Evolutionary conservation across 2,888 invertebrate genomes (phyloP).

Genomic region (Harpalus rufipes): DNA sequence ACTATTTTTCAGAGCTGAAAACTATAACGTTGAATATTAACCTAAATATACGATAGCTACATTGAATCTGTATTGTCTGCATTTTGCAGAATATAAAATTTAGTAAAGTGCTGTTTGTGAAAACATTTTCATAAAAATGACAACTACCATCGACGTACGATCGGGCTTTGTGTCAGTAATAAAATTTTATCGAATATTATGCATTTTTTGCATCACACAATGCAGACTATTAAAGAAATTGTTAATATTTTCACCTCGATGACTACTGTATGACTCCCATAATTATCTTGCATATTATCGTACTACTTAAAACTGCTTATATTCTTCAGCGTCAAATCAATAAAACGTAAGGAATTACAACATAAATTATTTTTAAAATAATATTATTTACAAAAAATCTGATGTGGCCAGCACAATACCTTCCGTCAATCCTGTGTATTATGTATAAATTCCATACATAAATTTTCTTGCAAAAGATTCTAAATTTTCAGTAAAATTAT

Average conservation of each 20-base stretch:
- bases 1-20: background rate
- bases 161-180: conserved; percentile 29
- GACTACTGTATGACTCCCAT: too few relatives aligned
- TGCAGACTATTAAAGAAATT: conserved; percentile 33
- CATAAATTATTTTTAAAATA: too few relatives aligned
- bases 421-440: too few relatives aligned
- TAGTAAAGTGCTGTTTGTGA: conserved; percentile 33
- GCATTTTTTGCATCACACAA: conserved; percentile 6
- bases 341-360: too few relatives aligned
- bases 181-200: conserved; percentile 32
- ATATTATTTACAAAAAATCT: too few relatives aligned
- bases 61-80: conserved; percentile 39
- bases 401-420: too few relatives aligned
- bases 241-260: background rate
- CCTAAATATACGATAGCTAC: conserved; percentile 19
- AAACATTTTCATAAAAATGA: conserved; percentile 45
- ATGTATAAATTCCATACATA: too few relatives aligned
- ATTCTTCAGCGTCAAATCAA: too few relatives aligned
- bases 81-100: conserved; percentile 40
- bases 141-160: conserved; percentile 27
- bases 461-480: too few relatives aligned
- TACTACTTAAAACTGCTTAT: too few relatives aligned
- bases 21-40: conserved; percentile 29
- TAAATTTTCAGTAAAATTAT: too few relatives aligned
- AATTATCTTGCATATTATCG: too few relatives aligned